These are phyloP conservation scores for Anguilla anguilla DNA, from an alignment of 2,797 vertebrate species.

Conservation along the genomic window DNA sequence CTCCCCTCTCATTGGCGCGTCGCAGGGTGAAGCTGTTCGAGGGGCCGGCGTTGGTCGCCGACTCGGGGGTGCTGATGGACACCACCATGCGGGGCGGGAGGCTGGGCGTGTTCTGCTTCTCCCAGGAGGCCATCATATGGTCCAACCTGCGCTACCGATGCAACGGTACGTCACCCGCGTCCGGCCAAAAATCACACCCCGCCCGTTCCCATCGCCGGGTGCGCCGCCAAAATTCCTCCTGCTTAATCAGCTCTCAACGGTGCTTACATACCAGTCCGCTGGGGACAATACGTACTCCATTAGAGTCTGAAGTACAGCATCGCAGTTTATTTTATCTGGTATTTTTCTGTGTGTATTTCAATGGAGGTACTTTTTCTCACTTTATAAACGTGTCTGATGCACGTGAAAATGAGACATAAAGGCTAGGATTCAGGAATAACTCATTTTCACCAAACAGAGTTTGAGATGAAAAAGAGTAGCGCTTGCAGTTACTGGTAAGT, in stretches of 20 bases:
- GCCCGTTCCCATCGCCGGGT: neutral
- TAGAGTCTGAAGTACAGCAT: neutral
- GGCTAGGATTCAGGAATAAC: too few relatives aligned
- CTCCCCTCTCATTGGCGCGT: conserved; percentile 21
- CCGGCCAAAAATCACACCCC: neutral
- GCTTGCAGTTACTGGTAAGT: too few relatives aligned
- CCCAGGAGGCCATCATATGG: conserved; percentile 88
- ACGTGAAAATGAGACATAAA: neutral
- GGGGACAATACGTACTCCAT: neutral
- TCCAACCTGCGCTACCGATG: conserved; percentile 84
- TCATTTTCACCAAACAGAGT: too few relatives aligned
- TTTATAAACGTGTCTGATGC: neutral
- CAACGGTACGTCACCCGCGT: conserved; percentile 68
- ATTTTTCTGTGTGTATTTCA: too few relatives aligned
- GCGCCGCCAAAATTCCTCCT: neutral
- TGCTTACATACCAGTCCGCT: neutral
- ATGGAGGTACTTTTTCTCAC: too few relatives aligned
- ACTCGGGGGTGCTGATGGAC: conserved; percentile 81
- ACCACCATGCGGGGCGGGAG: conserved; percentile 82
- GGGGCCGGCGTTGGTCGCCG: conserved; percentile 76
- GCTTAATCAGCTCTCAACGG: neutral
- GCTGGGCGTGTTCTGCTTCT: conserved; percentile 85
- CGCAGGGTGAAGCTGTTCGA: conserved; percentile 80
- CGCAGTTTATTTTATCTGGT: too few relatives aligned
- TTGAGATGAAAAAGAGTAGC: too few relatives aligned